These are phyloP conservation scores for Lophura nycthemera DNA, from an alignment of 2,113 vertebrate genomes.

Conservation along the genomic window DNA sequence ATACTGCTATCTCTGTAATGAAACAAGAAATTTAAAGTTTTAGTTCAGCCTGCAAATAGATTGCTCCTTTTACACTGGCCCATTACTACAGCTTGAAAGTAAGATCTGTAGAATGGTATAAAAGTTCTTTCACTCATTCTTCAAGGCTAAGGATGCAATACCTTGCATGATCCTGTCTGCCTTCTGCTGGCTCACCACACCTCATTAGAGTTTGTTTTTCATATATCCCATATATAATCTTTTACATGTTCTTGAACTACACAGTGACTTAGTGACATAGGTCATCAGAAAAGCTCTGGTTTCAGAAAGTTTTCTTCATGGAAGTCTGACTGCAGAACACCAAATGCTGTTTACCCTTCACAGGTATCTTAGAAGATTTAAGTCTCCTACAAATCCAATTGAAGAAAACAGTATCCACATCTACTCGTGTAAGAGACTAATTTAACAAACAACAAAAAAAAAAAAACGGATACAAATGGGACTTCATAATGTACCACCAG, in stretches of 20 bases:
- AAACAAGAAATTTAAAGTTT: neutral
- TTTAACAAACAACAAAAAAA: neutral
- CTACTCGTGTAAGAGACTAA: neutral
- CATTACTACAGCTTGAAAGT: neutral
- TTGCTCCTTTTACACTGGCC: neutral
- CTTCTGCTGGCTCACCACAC: conserved; percentile 1
- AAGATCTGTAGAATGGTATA: neutral
- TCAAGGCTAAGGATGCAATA: neutral
- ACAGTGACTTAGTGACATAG: neutral
- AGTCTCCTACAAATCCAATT: neutral
- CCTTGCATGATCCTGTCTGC: neutral
- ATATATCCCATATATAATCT: neutral
- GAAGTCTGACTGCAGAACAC: neutral
- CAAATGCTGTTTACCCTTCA: neutral
- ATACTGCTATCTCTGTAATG: neutral
- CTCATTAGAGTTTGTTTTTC: conserved; percentile 13
- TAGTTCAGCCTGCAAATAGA: neutral
- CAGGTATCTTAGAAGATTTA: neutral
- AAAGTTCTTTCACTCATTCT: conserved; percentile 28
- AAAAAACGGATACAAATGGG: neutral
- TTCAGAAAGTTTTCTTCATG: neutral
- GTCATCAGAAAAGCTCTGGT: neutral
- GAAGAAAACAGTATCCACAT: neutral
- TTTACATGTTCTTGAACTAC: neutral
- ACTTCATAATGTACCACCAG: neutral